A percentile compares a stretch with the other conserved stretches of the same genome.
phyloP scores from a whole-genome alignment of 1,140 invertebrate species.

The Drosophila rufa region DNA sequence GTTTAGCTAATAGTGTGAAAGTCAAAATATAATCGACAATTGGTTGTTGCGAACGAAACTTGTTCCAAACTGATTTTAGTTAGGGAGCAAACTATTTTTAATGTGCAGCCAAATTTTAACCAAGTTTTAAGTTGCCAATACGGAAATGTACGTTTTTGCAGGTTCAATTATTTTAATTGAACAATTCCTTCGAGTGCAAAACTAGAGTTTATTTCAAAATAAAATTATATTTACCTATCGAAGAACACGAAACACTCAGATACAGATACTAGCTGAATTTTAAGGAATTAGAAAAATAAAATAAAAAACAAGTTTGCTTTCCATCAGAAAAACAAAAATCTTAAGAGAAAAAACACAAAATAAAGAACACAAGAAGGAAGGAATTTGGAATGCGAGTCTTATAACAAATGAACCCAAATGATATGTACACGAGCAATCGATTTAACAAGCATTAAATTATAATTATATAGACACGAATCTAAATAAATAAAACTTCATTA shows the following conservation, averaged over 20 bases:
- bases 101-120: conserved; percentile 4
- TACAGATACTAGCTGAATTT: conserved; percentile 63
- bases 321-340: conserved; percentile 20
- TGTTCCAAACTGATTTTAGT: conserved; percentile 50
- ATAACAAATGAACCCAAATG: conserved; percentile 23
- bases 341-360: conserved; percentile 8
- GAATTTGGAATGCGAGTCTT: conserved; percentile 10
- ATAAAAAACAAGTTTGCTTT: conserved; percentile 19
- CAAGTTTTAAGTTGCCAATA: conserved; percentile 21
- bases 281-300: conserved; percentile 53
- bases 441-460: conserved; percentile 67
- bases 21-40: conserved; percentile 37
- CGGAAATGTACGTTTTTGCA: conserved; percentile 3
- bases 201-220: conserved; percentile 46
- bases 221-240: conserved; percentile 33
- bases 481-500: conserved; percentile 81
- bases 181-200: conserved; percentile 64
- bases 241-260: conserved; percentile 10
- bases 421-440: conserved; percentile 72
- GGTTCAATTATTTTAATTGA: conserved; percentile 15
- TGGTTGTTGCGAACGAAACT: conserved; percentile 55
- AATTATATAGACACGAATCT: conserved; percentile 73
- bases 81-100: conserved; percentile 53
- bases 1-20: conserved; percentile 49
- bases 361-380: conserved; percentile 12